Percentiles rank a stretch among this genome's conserved stretches.
phyloP scores from a whole-genome alignment of 2,113 vertebrate species.

The Heterocephalus glaber region DNA sequence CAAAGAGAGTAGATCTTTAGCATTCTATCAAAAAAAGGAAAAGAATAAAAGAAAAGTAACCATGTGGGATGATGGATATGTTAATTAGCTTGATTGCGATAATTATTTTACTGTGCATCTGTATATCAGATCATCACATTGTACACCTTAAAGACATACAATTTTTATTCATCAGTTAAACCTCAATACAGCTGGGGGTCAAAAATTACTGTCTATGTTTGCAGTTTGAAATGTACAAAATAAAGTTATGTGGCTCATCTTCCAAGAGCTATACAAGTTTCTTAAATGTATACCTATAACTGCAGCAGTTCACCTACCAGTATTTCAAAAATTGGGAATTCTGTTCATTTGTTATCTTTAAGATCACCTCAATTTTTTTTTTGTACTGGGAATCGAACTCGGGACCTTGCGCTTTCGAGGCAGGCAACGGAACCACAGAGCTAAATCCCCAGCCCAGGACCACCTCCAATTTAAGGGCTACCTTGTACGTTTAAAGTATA shows the following conservation, averaged over 20 bases:
- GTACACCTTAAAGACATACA: neutral
- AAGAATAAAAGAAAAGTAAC: neutral
- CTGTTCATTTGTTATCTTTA: slow-evolving; percentile 89
- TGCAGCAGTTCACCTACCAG: slow-evolving; percentile 87
- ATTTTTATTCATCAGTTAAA: neutral
- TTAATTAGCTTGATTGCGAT: neutral
- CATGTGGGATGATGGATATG: neutral
- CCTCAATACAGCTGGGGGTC: neutral
- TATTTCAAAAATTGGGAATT: slow-evolving; percentile 88
- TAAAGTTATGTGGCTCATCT: slow-evolving; percentile 89
- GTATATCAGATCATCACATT: neutral
- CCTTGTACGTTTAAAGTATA: slow-evolving; percentile 88
- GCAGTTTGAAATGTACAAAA: slow-evolving; percentile 90
- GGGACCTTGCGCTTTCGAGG: no score
- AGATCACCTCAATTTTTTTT: slow-evolving; percentile 83
- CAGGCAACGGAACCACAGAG: no score
- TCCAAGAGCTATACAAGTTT: slow-evolving; percentile 89
- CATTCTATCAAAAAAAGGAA: neutral
- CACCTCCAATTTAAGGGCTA: slow-evolving; percentile 88
- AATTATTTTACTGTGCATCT: neutral
- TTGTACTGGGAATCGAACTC: no score
- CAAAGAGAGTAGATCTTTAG: neutral
- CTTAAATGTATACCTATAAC: slow-evolving; percentile 87
- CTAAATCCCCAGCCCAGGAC: no score
- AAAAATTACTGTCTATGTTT: slow-evolving; percentile 91